phyloP scores from a whole-genome alignment of 1,140 invertebrate genomes.

The Musca vetustissima region DNA sequence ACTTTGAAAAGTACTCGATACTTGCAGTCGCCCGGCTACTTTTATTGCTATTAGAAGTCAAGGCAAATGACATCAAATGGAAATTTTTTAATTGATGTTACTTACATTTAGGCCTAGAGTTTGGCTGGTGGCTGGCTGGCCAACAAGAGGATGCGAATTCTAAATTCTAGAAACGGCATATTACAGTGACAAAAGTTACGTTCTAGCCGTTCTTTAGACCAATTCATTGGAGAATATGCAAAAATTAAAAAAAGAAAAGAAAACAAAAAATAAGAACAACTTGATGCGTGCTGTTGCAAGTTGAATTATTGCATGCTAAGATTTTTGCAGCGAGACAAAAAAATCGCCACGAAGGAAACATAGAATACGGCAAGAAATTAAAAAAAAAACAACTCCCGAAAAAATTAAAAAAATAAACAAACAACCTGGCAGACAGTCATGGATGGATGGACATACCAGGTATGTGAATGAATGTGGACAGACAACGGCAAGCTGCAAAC shows the following conservation, averaged over 20 bases:
- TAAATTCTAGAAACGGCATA: neutral
- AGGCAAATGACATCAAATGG: constrained; percentile 18
- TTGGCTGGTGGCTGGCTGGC: neutral
- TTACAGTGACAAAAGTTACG: neutral
- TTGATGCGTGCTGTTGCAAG: constrained; percentile 20
- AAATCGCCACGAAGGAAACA: neutral
- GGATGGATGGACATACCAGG: neutral
- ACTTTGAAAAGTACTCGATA: neutral
- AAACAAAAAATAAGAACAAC: neutral
- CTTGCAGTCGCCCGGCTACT: neutral
- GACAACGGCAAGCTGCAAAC: neutral
- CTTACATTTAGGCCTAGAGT: constrained; percentile 23
- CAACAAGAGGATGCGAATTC: neutral
- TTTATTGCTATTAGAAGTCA: neutral
- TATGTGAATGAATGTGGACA: neutral
- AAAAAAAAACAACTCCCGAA: no score
- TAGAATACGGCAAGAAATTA: neutral
- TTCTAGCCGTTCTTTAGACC: neutral
- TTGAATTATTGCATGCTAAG: constrained; percentile 26
- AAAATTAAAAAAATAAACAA: neutral
- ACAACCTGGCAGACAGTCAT: constrained; percentile 3
- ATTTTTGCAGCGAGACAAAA: neutral
- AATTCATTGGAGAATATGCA: constrained; percentile 1
- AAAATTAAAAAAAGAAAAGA: constrained; percentile 10
- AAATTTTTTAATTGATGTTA: constrained; percentile 30